Conservation (phyloP, 2,797 vertebrate genomes). For the Apodemus agrarius region DNA sequence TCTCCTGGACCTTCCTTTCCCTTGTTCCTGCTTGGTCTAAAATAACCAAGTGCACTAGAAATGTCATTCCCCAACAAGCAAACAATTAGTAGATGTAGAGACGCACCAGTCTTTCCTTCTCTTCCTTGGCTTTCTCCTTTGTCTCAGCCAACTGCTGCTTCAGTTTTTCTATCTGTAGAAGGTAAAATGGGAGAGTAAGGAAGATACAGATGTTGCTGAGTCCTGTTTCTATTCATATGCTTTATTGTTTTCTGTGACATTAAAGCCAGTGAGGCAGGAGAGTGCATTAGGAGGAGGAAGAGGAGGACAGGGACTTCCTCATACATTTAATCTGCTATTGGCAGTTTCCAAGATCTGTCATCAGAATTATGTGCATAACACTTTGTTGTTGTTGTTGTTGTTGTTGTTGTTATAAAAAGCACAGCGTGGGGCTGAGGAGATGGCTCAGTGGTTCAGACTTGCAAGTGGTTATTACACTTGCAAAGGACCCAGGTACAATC, state of each 20-base stretch:
- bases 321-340: background rate
- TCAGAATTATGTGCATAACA: constrained; percentile 25
- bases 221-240: background rate
- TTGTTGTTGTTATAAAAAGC: background rate
- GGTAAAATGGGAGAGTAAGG: constrained; percentile 53
- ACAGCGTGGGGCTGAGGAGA: too few species aligned
- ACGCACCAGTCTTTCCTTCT: constrained; percentile 90
- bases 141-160: constrained; percentile 87
- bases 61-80: background rate
- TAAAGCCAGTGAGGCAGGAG: constrained; percentile 16
- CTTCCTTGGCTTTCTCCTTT: constrained; percentile 84
- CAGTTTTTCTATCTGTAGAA: constrained; percentile 88
- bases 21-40: constrained; percentile 22
- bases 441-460: background rate
- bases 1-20: background rate
- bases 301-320: background rate
- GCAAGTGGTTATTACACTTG: background rate
- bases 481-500: background rate
- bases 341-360: constrained; percentile 40
- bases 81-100: background rate
- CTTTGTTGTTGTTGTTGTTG: background rate
- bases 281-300: background rate
- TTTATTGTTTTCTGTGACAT: constrained; percentile 31
- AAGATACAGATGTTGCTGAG: background rate
- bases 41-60: constrained; percentile 14